A percentile compares a stretch with the other conserved stretches of the same genome.
Evolutionary conservation across 1,140 invertebrate genomes (phyloP).

Genomic region (Drosophila arawakana): DNA sequence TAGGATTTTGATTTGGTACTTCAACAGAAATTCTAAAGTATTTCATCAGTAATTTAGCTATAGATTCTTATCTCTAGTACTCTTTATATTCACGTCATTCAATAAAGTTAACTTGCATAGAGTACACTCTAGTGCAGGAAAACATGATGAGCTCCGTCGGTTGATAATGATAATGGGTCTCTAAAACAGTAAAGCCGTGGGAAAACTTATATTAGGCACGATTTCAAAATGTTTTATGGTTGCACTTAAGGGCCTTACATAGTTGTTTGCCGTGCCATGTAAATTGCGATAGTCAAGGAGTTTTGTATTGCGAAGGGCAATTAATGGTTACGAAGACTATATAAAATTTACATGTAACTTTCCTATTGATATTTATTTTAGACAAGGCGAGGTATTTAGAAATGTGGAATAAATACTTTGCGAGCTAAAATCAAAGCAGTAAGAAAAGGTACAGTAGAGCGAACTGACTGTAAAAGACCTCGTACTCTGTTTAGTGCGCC

Average conservation of each 20-base stretch:
- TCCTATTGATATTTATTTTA: no score
- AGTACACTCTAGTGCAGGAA: background rate
- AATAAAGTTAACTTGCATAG: background rate
- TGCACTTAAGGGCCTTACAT: background rate
- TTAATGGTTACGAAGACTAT: background rate
- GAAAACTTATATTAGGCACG: constrained; percentile 22
- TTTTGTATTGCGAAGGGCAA: background rate
- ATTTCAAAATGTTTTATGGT: constrained; percentile 2
- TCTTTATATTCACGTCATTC: constrained; percentile 10
- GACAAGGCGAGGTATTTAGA: no score
- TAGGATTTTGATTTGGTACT: constrained; percentile 32
- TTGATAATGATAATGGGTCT: constrained; percentile 8
- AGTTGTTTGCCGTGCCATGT: constrained; percentile 17
- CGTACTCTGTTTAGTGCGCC: no score
- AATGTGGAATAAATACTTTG: no score
- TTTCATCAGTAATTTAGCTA: constrained; percentile 23
- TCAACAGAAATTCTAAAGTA: background rate
- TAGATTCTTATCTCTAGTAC: constrained; percentile 21
- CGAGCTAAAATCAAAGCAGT: no score
- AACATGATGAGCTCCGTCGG: background rate
- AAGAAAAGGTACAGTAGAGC: no score
- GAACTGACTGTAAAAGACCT: no score
- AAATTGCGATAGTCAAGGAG: constrained; percentile 9
- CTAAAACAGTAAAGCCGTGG: constrained; percentile 22
- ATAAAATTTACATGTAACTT: background rate